Evolutionary conservation across 1,140 invertebrate species (phyloP).

Genomic region (Drosophila persimilis): DNA sequence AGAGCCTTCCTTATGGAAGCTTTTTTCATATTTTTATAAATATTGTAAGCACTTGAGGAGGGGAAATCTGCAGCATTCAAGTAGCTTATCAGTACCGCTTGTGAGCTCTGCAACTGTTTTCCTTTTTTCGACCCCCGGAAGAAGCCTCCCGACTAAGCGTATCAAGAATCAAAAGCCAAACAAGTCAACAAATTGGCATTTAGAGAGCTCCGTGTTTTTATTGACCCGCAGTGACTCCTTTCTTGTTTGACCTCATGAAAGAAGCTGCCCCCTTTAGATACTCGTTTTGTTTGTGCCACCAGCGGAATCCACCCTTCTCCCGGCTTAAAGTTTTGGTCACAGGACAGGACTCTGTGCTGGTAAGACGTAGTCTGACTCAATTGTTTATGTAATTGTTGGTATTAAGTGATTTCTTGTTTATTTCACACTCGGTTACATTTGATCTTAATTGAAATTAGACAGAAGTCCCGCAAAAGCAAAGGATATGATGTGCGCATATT

Average conservation of each 20-base stretch:
- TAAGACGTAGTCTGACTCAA: constrained; percentile 44
- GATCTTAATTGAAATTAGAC: constrained; percentile 57
- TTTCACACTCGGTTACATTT: constrained; percentile 57
- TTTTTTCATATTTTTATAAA: constrained; percentile 74
- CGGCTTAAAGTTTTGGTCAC: constrained; percentile 25
- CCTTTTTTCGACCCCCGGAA: constrained; percentile 12
- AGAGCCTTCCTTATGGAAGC: constrained; percentile 9
- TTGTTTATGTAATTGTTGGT: constrained; percentile 75
- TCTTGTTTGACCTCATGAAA: constrained; percentile 27
- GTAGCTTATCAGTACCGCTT: constrained; percentile 69
- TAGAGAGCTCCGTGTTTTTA: no score
- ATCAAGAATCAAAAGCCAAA: constrained; percentile 76
- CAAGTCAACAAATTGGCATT: constrained; percentile 71
- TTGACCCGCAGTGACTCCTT: constrained; percentile 4
- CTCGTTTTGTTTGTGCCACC: constrained; percentile 25
- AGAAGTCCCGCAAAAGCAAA: not conserved
- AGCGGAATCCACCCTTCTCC: constrained; percentile 30
- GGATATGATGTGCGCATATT: not conserved
- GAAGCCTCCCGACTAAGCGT: constrained; percentile 36
- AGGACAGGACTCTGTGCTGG: constrained; percentile 24
- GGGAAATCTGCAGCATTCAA: constrained; percentile 52
- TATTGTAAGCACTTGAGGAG: constrained; percentile 67
- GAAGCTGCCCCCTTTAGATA: constrained; percentile 42
- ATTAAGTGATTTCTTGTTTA: constrained; percentile 79
- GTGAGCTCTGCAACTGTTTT: constrained; percentile 24